A percentile compares a stretch with the other conserved stretches of the same genome.
Evolutionary conservation across 2,113 vertebrate species (phyloP).

Genomic region (Nesogale talazaci): DNA sequence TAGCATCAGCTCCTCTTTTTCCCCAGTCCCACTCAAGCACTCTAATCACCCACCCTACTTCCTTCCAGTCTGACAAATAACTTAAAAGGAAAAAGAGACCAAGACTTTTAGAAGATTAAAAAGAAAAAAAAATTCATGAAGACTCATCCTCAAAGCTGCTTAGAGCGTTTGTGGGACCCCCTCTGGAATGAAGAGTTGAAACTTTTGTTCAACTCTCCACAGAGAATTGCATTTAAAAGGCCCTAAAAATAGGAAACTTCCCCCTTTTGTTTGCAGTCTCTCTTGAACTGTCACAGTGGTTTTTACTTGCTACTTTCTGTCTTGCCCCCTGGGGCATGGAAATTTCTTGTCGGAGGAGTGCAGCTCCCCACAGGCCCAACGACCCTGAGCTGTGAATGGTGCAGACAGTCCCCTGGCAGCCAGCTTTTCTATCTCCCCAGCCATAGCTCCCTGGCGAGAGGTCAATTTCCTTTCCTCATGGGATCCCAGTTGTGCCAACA

Average conservation of each 20-base stretch:
- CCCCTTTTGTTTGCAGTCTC: not conserved
- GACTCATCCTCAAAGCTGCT: not conserved
- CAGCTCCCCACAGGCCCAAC: not conserved
- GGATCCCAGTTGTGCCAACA: not conserved
- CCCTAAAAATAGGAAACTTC: not conserved
- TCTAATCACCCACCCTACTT: not conserved
- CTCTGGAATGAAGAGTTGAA: not conserved
- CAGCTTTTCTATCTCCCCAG: no score
- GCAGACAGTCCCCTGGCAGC: fast-evolving
- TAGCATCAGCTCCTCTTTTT: no score
- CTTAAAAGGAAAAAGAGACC: not conserved
- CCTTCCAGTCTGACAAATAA: not conserved
- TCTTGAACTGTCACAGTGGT: not conserved
- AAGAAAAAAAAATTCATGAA: slow-evolving; percentile 12
- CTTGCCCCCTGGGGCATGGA: not conserved
- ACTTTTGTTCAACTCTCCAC: not conserved
- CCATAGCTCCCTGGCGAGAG: not conserved
- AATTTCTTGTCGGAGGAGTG: not conserved
- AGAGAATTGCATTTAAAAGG: not conserved
- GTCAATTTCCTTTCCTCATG: not conserved
- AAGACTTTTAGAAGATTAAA: not conserved
- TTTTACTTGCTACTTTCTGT: not conserved
- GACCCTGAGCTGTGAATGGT: not conserved
- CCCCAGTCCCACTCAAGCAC: not conserved
- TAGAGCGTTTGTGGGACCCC: not conserved